phyloP scores from a whole-genome alignment of 2,888 invertebrate species.

The Thyatira batis region DNA sequence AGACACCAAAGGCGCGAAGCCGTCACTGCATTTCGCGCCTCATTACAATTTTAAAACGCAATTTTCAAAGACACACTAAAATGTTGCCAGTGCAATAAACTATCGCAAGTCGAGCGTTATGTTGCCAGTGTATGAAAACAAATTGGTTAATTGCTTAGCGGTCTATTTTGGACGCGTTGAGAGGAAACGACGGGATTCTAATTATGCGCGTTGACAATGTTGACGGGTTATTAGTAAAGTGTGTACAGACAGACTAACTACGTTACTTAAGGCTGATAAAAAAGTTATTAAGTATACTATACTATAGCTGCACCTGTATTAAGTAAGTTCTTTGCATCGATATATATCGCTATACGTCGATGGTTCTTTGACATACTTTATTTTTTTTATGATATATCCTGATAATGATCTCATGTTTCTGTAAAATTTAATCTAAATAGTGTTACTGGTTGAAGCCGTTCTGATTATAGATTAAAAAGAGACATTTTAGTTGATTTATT shows the following conservation, averaged over 20 bases:
- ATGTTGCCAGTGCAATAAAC: slow-evolving; percentile 75
- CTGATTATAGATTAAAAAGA: no score
- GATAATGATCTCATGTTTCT: no score
- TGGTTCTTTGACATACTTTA: no score
- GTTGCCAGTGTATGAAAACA: slow-evolving; percentile 65
- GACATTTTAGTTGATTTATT: no score
- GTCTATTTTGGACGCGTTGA: slow-evolving; percentile 7
- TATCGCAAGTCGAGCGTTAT: slow-evolving; percentile 56
- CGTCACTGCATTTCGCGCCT: slow-evolving; percentile 58
- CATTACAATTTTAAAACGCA: slow-evolving; percentile 66
- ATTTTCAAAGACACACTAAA: slow-evolving; percentile 74
- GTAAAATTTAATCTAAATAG: no score
- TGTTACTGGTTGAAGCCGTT: no score
- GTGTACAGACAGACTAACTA: background rate
- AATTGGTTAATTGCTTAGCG: slow-evolving; percentile 74
- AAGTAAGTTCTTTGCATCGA: no score
- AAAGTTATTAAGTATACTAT: no score
- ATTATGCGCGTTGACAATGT: slow-evolving; percentile 26
- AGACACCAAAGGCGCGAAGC: slow-evolving; percentile 60
- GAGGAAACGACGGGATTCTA: slow-evolving; percentile 23
- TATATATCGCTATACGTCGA: no score
- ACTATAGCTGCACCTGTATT: no score
- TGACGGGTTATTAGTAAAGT: slow-evolving; percentile 7
- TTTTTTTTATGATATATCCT: no score
- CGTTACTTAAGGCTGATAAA: background rate